Conservation (phyloP, 2,113 vertebrate genomes). For the Lichenostomus cassidix region DNA sequence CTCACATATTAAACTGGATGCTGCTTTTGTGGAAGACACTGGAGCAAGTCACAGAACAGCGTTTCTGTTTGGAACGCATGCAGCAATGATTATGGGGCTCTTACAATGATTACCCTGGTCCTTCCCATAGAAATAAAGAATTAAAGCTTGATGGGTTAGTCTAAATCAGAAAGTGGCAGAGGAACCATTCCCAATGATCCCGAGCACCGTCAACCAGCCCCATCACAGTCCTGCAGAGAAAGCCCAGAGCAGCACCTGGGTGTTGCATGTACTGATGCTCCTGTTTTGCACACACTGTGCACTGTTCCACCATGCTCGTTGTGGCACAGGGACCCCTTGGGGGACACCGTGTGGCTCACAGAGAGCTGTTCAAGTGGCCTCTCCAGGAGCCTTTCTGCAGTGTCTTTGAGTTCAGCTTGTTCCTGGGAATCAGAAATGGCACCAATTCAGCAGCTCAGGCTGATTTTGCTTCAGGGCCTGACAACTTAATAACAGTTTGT, state of each 20-base stretch:
- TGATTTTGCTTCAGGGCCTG: background rate
- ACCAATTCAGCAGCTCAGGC: background rate
- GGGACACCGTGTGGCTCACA: background rate
- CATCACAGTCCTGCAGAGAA: background rate
- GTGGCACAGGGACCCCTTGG: accelerated
- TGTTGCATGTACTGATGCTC: too few relatives aligned
- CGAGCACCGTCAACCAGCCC: background rate
- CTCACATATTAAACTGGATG: slow-evolving; percentile 49
- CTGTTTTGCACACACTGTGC: accelerated
- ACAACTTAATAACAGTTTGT: background rate
- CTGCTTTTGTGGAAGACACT: background rate
- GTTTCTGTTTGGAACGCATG: background rate
- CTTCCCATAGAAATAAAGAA: background rate
- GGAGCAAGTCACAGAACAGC: background rate
- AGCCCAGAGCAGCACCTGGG: accelerated
- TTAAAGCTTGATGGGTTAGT: background rate
- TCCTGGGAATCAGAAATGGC: background rate
- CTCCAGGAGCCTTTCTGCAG: background rate
- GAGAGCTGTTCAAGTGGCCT: too few relatives aligned
- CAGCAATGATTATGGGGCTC: background rate
- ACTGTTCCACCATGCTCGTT: background rate
- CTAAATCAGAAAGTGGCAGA: background rate
- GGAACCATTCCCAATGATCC: accelerated
- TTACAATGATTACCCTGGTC: background rate
- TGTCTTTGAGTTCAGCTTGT: background rate